phyloP scores from a whole-genome alignment of 2,888 invertebrate genomes.

The Xestia c-nigrum region DNA sequence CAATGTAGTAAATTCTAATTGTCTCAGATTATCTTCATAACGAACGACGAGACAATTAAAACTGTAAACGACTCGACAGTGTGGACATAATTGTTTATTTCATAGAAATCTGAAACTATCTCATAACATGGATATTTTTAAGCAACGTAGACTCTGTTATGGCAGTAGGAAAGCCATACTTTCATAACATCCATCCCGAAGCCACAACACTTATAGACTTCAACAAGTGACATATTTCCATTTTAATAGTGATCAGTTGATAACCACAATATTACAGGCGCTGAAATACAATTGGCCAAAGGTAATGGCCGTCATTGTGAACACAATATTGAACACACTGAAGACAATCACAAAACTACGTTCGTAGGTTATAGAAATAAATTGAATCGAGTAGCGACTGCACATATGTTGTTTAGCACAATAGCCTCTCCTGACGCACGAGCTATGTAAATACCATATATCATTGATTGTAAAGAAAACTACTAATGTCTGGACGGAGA shows the following conservation, averaged over 20 bases:
- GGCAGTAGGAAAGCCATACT: neutral
- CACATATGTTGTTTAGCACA: constrained; percentile 29
- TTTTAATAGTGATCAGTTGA: neutral
- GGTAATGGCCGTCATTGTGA: constrained; percentile 6
- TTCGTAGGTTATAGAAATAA: constrained; percentile 29
- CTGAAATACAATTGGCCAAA: constrained; percentile 18
- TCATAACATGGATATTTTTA: neutral
- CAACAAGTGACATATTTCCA: neutral
- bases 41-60: constrained; percentile 10
- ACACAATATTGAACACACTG: constrained; percentile 36
- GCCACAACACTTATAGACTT: neutral
- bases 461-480: constrained; percentile 19
- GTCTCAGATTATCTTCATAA: constrained; percentile 52
- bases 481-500: constrained; percentile 7
- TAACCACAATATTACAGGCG: neutral
- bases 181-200: constrained; percentile 5
- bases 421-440: constrained; percentile 44
- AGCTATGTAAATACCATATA: constrained; percentile 16
- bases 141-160: neutral
- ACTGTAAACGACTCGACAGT: constrained; percentile 9
- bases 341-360: constrained; percentile 28
- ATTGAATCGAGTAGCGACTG: constrained; percentile 13
- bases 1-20: constrained; percentile 54
- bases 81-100: constrained; percentile 1
- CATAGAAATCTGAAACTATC: neutral